Percentiles rank a stretch among this genome's conserved stretches.
Evolutionary conservation across 2,797 vertebrate species (phyloP).

Genomic region (Centroberyx gerrardi): DNA sequence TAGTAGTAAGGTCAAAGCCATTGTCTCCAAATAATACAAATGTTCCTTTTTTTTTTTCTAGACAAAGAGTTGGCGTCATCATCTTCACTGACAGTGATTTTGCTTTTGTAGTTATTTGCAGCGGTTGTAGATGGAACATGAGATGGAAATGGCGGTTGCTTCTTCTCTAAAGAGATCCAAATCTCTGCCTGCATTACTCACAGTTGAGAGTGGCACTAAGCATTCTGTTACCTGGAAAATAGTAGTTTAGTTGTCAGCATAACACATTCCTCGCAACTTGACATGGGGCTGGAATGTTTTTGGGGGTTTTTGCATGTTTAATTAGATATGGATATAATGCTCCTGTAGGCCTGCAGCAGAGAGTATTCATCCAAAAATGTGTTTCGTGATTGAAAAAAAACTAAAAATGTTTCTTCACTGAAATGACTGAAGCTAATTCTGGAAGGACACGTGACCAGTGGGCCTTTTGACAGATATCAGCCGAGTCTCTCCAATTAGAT

Average conservation of each 20-base stretch:
- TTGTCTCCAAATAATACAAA: neutral
- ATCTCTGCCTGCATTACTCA: constrained; percentile 17
- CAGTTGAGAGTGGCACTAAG: constrained; percentile 37
- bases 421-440: constrained; percentile 13
- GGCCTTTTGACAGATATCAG: constrained; percentile 12
- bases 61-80: neutral
- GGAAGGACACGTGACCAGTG: neutral
- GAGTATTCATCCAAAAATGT: neutral
- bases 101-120: neutral
- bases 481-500: constrained; percentile 28
- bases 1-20: no score
- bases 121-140: constrained; percentile 7
- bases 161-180: neutral
- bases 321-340: constrained; percentile 21
- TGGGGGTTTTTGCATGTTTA: constrained; percentile 5
- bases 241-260: neutral
- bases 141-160: neutral
- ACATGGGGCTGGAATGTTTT: constrained; percentile 25
- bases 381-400: neutral
- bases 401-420: neutral
- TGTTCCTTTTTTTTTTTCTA: neutral
- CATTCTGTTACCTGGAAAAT: constrained; percentile 46
- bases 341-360: constrained; percentile 1
- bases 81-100: constrained; percentile 13
- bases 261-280: neutral